Evolutionary conservation across 2,113 vertebrate species (phyloP).

Genomic region (Sinocyclocheilus anophthalmus): DNA sequence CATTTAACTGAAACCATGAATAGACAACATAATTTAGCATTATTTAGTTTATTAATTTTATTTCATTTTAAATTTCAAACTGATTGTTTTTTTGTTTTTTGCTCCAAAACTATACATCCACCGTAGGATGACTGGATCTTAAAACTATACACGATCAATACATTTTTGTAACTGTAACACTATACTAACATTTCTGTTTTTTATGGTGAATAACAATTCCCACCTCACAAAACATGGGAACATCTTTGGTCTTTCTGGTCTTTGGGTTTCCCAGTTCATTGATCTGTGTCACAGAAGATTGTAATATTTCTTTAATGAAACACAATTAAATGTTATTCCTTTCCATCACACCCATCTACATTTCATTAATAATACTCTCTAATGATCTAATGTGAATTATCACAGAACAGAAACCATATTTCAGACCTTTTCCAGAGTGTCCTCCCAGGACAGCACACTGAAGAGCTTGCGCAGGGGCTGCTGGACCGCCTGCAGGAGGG

Average conservation of each 20-base stretch:
- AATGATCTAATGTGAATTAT: not conserved
- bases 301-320: too few relatives aligned
- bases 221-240: slow-evolving; percentile 83
- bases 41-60: not conserved
- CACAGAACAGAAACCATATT: not conserved
- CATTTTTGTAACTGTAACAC: not conserved
- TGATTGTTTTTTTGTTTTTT: too few relatives aligned
- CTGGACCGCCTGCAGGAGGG: slow-evolving; percentile 37
- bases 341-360: too few relatives aligned
- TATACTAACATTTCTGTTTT: not conserved
- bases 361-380: too few relatives aligned
- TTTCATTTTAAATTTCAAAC: not conserved
- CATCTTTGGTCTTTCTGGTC: slow-evolving; percentile 70
- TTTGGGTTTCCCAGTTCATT: slow-evolving; percentile 75
- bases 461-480: slow-evolving; percentile 45
- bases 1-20: not conserved
- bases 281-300: slow-evolving; percentile 74
- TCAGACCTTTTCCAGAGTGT: slow-evolving; percentile 44
- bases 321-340: not conserved
- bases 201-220: not conserved
- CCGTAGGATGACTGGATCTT: too few relatives aligned
- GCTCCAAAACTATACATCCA: too few relatives aligned
- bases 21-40: not conserved
- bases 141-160: too few relatives aligned
- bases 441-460: slow-evolving; percentile 49